Evolutionary conservation across 2,113 vertebrate species (phyloP).

Genomic region (Ammospiza caudacuta): DNA sequence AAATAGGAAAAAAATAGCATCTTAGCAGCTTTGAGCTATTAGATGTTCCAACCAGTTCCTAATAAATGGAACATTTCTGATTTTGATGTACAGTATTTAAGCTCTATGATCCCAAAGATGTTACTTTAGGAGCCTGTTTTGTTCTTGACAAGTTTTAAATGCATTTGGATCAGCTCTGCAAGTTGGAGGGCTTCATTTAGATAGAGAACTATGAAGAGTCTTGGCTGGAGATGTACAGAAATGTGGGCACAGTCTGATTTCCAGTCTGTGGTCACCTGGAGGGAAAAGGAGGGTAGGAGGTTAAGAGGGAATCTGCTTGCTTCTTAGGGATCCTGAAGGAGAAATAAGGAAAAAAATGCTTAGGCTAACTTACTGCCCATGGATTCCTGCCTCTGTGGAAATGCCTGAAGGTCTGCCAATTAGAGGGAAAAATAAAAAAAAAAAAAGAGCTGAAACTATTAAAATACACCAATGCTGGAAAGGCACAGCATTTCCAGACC

Average conservation of each 20-base stretch:
- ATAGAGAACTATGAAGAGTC: neutral
- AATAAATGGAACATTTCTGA: slow-evolving; percentile 34
- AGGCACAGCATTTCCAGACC: neutral
- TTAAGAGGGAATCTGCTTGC: neutral
- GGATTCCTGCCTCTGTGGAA: neutral
- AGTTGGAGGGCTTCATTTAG: neutral
- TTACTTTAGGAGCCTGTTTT: slow-evolving; percentile 7
- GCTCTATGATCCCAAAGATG: neutral
- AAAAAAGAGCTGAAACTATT: neutral
- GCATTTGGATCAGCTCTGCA: neutral
- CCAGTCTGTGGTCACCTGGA: neutral
- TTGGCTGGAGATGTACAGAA: neutral
- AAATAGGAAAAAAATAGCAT: accelerated
- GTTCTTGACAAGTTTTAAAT: slow-evolving; percentile 43
- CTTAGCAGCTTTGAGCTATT: neutral
- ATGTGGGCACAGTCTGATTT: neutral
- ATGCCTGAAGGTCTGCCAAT: neutral
- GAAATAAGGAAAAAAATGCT: neutral
- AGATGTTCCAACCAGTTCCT: neutral
- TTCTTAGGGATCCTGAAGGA: neutral
- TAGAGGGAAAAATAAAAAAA: neutral
- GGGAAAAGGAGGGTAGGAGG: neutral
- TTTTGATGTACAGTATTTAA: neutral
- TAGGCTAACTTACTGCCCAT: neutral
- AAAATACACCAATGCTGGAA: neutral